phyloP scores from a whole-genome alignment of 2,113 vertebrate genomes.

The Polyodon spathula region DNA sequence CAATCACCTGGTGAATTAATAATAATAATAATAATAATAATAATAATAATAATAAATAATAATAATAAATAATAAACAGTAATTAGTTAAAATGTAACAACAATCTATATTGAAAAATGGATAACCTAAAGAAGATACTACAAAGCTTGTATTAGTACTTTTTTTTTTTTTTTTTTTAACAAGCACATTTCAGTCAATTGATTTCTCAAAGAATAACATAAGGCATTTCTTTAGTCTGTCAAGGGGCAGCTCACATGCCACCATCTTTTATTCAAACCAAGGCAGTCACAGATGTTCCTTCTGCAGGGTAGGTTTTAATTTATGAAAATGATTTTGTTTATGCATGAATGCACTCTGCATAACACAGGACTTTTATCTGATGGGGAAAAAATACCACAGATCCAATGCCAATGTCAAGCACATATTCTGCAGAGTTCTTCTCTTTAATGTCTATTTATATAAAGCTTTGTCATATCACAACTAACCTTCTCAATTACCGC shows the following conservation, averaged over 20 bases:
- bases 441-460: slow-evolving; percentile 72
- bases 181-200: slow-evolving; percentile 11
- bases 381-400: slow-evolving; percentile 58
- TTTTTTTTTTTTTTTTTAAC: neutral
- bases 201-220: slow-evolving; percentile 25
- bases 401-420: slow-evolving; percentile 61
- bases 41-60: too few relatives aligned
- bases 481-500: slow-evolving; percentile 50
- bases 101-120: too few relatives aligned
- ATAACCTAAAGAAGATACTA: too few relatives aligned
- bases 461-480: slow-evolving; percentile 56
- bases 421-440: slow-evolving; percentile 71
- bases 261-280: slow-evolving; percentile 78
- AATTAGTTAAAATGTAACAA: too few relatives aligned
- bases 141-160: too few relatives aligned
- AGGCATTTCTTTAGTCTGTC: slow-evolving; percentile 63
- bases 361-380: slow-evolving; percentile 71
- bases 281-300: slow-evolving; percentile 84
- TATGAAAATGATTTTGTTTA: slow-evolving; percentile 93
- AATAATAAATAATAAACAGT: too few relatives aligned
- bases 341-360: slow-evolving; percentile 81
- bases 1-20: too few relatives aligned
- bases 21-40: too few relatives aligned
- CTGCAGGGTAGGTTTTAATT: slow-evolving; percentile 88
- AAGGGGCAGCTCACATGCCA: slow-evolving; percentile 66